Percentiles rank a stretch among this genome's conserved stretches.
Evolutionary conservation across 2,888 invertebrate species (phyloP).

Genomic region (Athalia cordata): DNA sequence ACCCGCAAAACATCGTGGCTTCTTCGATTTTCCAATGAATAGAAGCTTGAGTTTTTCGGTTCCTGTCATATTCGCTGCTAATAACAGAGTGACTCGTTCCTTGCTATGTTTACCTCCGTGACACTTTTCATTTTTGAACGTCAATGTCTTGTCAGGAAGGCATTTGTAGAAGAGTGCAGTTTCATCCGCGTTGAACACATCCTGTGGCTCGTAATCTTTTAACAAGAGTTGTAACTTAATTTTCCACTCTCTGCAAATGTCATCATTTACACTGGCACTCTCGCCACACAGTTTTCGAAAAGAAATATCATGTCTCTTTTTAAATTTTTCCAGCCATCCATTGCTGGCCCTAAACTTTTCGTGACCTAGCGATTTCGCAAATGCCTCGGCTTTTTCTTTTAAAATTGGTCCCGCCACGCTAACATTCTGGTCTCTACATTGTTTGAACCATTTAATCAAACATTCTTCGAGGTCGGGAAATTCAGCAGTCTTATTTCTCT

Average conservation of each 20-base stretch:
- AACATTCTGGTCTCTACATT: constrained; percentile 11
- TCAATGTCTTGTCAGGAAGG: constrained; percentile 24
- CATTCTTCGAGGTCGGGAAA: constrained; percentile 4
- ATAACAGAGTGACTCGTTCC: constrained; percentile 61
- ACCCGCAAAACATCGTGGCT: constrained; percentile 62
- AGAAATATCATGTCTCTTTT: constrained; percentile 55
- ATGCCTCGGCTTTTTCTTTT: constrained; percentile 46
- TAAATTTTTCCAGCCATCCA: constrained; percentile 60
- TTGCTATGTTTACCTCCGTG: constrained; percentile 65
- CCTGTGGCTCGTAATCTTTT: constrained; percentile 49
- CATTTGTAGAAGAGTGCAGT: constrained; percentile 26
- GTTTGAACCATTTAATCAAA: neutral
- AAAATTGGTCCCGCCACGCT: constrained; percentile 4
- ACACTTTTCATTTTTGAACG: constrained; percentile 54
- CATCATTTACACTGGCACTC: constrained; percentile 53
- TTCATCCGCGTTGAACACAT: constrained; percentile 34
- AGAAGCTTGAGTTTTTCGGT: constrained; percentile 63
- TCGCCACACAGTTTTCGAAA: constrained; percentile 52
- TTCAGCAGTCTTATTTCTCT: neutral
- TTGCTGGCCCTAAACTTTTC: constrained; percentile 55
- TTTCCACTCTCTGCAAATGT: constrained; percentile 57
- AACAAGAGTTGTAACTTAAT: constrained; percentile 52
- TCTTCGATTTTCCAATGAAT: constrained; percentile 64
- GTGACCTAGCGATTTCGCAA: constrained; percentile 45
- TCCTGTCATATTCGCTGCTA: constrained; percentile 63